Conservation (phyloP, 2,888 invertebrate genomes). For the Tubulanus polymorphus region DNA sequence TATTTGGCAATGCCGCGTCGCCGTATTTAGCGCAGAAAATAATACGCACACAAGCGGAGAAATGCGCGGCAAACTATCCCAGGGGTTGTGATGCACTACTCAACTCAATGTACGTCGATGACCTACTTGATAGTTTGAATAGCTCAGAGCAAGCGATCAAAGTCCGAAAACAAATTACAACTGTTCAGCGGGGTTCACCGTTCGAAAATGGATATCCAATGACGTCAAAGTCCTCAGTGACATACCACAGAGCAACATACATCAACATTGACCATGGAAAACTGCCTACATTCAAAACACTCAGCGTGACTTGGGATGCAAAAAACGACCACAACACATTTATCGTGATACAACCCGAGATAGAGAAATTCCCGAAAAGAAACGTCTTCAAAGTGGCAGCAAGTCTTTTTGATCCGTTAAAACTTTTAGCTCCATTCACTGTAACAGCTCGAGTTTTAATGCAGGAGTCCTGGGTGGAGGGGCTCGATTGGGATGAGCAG, state of each 20-base stretch:
- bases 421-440: conserved; percentile 4
- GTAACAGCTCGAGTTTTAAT: conserved; percentile 5
- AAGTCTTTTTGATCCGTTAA: conserved; percentile 4
- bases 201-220: conserved; percentile 13
- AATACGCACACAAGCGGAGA: conserved; percentile 7
- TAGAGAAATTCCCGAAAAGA: background rate
- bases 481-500: conserved; percentile 12
- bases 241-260: conserved; percentile 3
- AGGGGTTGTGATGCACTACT: no score
- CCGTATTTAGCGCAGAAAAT: conserved; percentile 13
- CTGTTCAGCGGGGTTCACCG: conserved; percentile 13
- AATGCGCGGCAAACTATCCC: no score
- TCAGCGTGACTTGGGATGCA: conserved; percentile 8
- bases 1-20: conserved; percentile 8
- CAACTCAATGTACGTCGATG: no score
- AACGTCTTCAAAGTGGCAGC: background rate
- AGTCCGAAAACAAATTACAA: no score
- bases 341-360: background rate
- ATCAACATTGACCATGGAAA: conserved; percentile 4
- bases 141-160: no score
- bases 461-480: conserved; percentile 10
- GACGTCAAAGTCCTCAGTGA: background rate
- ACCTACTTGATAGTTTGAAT: no score
- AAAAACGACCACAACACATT: conserved; percentile 6
- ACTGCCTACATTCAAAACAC: conserved; percentile 8